phyloP scores from a whole-genome alignment of 1,140 invertebrate species.

The Diuraphis noxia region DNA sequence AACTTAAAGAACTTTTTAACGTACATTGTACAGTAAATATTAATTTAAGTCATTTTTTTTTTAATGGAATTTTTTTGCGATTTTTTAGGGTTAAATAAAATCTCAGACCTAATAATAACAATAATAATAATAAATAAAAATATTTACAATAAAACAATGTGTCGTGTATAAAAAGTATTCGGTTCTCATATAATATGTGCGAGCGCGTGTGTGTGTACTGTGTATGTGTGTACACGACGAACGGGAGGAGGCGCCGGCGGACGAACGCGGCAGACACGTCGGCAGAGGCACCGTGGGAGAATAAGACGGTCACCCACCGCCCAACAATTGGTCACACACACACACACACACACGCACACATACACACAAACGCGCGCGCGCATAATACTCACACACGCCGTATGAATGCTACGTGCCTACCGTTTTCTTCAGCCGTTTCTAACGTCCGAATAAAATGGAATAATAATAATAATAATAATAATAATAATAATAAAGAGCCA shows the following conservation, averaged over 20 bases:
- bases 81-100: not conserved
- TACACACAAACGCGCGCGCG: not conserved
- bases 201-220: not conserved
- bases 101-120: constrained; percentile 12
- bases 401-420: constrained; percentile 51
- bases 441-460: constrained; percentile 54
- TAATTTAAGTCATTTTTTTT: not conserved
- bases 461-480: constrained; percentile 43
- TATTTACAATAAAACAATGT: constrained; percentile 24
- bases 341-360: not conserved
- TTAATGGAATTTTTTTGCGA: not conserved
- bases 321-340: constrained; percentile 53
- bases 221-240: constrained; percentile 18
- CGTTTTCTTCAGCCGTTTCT: constrained; percentile 48
- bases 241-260: constrained; percentile 45
- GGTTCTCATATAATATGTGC: constrained; percentile 27
- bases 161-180: constrained; percentile 19
- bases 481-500: constrained; percentile 21
- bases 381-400: constrained; percentile 7
- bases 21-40: too few species aligned
- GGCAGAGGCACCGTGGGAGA: constrained; percentile 54
- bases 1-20: too few species aligned
- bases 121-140: constrained; percentile 22
- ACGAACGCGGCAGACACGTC: constrained; percentile 53
- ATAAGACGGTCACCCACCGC: constrained; percentile 53